Evolutionary conservation across 2,888 invertebrate species (phyloP).

Genomic region (Drosophila recens): DNA sequence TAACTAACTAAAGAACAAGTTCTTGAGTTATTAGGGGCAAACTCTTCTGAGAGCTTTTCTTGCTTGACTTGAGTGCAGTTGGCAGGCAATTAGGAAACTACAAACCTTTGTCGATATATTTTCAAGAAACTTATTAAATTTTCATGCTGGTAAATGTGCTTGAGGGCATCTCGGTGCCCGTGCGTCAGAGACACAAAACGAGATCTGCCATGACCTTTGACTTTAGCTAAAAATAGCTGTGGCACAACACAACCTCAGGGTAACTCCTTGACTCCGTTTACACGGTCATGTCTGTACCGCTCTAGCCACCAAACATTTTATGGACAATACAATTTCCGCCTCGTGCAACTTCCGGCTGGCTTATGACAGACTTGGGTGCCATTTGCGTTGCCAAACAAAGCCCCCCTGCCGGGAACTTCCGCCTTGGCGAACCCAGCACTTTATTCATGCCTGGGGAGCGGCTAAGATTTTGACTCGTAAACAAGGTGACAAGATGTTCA

Average conservation of each 20-base stretch:
- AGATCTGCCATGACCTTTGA: constrained; percentile 45
- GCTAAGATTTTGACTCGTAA: constrained; percentile 30
- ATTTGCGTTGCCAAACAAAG: constrained; percentile 48
- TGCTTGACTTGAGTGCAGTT: constrained; percentile 39
- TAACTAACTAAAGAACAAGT: constrained; percentile 11
- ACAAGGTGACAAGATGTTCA: constrained; percentile 45
- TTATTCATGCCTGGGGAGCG: constrained; percentile 28
- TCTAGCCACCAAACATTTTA: constrained; percentile 57
- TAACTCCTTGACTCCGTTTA: constrained; percentile 26
- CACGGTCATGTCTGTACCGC: constrained; percentile 9
- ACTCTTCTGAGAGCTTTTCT: constrained; percentile 1
- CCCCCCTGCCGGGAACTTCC: constrained; percentile 15
- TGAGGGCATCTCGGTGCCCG: constrained; percentile 13
- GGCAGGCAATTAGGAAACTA: constrained; percentile 50
- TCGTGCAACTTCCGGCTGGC: constrained; percentile 34
- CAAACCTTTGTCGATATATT: constrained; percentile 35
- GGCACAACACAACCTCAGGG: constrained; percentile 11
- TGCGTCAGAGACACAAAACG: constrained; percentile 22
- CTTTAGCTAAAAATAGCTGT: constrained; percentile 57
- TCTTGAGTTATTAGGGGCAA: constrained; percentile 33
- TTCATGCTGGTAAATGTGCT: constrained; percentile 37
- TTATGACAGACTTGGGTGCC: constrained; percentile 54
- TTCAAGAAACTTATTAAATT: constrained; percentile 47
- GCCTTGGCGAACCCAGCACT: constrained; percentile 2
- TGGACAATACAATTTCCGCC: constrained; percentile 64